A percentile compares a stretch with the other conserved stretches of the same genome.
Evolutionary conservation across 2,888 invertebrate genomes (phyloP).

Genomic region (Amblyjoppa proteus): DNA sequence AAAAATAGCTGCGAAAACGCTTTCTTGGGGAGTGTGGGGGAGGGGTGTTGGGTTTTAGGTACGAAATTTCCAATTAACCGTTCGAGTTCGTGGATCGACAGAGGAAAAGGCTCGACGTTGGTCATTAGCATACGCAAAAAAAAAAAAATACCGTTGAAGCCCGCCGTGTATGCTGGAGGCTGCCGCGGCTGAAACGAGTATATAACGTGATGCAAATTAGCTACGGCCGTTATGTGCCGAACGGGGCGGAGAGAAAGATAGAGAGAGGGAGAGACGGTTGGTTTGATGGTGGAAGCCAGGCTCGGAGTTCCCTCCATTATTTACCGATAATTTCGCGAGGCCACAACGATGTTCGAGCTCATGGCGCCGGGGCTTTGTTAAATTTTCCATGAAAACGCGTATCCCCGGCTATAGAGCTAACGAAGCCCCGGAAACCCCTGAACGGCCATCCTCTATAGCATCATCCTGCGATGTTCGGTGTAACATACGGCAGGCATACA

Average conservation of each 20-base stretch:
- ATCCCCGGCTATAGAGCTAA: constrained; percentile 28
- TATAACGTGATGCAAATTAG: constrained; percentile 68
- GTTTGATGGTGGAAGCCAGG: constrained; percentile 28
- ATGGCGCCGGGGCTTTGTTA: constrained; percentile 59
- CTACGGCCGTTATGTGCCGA: constrained; percentile 56
- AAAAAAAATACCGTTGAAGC: constrained; percentile 25
- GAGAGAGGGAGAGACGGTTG: constrained; percentile 5
- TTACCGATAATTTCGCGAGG: constrained; percentile 65
- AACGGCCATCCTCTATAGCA: neutral
- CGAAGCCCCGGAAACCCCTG: constrained; percentile 7
- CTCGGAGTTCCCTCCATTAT: constrained; percentile 59
- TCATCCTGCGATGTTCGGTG: neutral
- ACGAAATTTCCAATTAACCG: constrained; percentile 74
- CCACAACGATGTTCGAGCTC: constrained; percentile 58
- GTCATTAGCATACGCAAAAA: constrained; percentile 67
- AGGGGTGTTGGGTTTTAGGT: constrained; percentile 71
- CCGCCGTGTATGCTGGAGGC: constrained; percentile 48
- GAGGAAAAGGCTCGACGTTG: constrained; percentile 46
- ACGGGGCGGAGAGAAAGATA: constrained; percentile 3
- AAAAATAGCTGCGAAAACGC: constrained; percentile 39
- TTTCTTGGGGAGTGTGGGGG: neutral
- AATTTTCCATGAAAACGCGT: constrained; percentile 68
- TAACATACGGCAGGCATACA: constrained; percentile 1
- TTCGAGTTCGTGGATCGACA: constrained; percentile 57
- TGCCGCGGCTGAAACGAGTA: constrained; percentile 30